A percentile compares a stretch with the other conserved stretches of the same genome.
These are phyloP conservation scores for Nymphalis c-album DNA, from an alignment of 2,888 invertebrate genomes.

Conservation along the genomic window DNA sequence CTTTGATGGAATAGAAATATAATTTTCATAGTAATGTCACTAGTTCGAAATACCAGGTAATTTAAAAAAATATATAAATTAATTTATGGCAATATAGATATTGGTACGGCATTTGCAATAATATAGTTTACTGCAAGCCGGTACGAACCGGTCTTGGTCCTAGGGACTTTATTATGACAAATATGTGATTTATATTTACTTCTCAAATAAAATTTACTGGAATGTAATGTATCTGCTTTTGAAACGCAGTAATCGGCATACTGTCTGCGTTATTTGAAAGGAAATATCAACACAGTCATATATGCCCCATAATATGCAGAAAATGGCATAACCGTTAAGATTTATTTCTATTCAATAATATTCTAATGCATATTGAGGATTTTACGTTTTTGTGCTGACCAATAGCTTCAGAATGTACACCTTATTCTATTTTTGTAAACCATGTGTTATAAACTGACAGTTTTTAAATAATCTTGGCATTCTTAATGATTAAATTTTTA, in stretches of 20 bases:
- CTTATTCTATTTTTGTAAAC: not conserved
- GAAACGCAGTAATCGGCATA: slow-evolving; percentile 15
- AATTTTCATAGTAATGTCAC: not conserved
- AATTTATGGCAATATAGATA: slow-evolving; percentile 14
- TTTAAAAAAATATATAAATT: not conserved
- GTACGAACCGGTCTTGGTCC: slow-evolving; percentile 42
- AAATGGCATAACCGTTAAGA: slow-evolving; percentile 1
- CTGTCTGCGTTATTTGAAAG: slow-evolving; percentile 7
- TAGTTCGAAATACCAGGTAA: not conserved
- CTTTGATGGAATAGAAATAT: not conserved
- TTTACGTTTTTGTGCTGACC: not conserved
- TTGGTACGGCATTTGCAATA: slow-evolving; percentile 18
- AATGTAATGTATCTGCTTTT: slow-evolving; percentile 37
- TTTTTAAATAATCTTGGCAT: no score
- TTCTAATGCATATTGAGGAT: not conserved
- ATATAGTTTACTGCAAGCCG: slow-evolving; percentile 28
- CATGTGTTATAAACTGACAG: not conserved
- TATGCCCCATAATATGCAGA: slow-evolving; percentile 1
- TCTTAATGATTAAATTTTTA: no score
- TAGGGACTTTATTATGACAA: slow-evolving; percentile 43
- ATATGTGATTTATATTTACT: slow-evolving; percentile 43
- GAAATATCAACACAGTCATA: slow-evolving; percentile 6
- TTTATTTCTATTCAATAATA: not conserved
- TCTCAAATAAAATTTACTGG: slow-evolving; percentile 34
- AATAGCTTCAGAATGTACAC: not conserved